Evolutionary conservation across 2,888 invertebrate species (phyloP).

Genomic region (Steinernema carpocapsae): DNA sequence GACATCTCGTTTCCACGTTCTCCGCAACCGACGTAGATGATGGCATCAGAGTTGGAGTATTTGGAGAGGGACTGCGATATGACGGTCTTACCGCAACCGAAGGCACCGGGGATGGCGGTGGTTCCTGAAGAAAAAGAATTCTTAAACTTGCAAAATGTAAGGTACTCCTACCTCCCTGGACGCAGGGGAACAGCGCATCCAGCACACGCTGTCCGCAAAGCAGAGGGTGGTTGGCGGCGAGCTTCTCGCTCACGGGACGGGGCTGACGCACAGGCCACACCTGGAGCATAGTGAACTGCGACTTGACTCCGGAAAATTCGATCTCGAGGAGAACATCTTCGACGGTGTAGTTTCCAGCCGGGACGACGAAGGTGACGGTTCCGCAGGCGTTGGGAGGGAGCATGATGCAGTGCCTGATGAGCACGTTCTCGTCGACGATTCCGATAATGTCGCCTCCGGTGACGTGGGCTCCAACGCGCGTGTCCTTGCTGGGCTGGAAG

Average conservation of each 20-base stretch:
- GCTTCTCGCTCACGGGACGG: slow-evolving; percentile 90
- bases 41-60: slow-evolving; percentile 97
- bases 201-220: slow-evolving; percentile 95
- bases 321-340: slow-evolving; percentile 95
- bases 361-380: slow-evolving; percentile 90
- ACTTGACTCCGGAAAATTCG: slow-evolving; percentile 95
- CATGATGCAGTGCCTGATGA: slow-evolving; percentile 93
- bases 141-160: background rate
- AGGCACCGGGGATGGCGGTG: slow-evolving; percentile 77
- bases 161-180: slow-evolving; percentile 38
- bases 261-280: slow-evolving; percentile 95
- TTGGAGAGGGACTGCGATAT: slow-evolving; percentile 97
- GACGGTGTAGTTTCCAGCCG: slow-evolving; percentile 87
- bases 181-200: slow-evolving; percentile 93
- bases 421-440: slow-evolving; percentile 90
- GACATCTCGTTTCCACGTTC: slow-evolving; percentile 99
- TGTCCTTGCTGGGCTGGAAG: slow-evolving; percentile 77
- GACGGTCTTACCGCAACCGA: slow-evolving; percentile 99
- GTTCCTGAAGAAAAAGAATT: background rate
- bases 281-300: slow-evolving; percentile 90
- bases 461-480: slow-evolving; percentile 83
- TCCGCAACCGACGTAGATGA: slow-evolving; percentile 97
- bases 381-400: slow-evolving; percentile 88
- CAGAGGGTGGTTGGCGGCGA: slow-evolving; percentile 94
- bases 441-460: no score